Base-by-base conservation (phyloP, 2,113 vertebrate species). In the Thunnus thynnus region DNA sequence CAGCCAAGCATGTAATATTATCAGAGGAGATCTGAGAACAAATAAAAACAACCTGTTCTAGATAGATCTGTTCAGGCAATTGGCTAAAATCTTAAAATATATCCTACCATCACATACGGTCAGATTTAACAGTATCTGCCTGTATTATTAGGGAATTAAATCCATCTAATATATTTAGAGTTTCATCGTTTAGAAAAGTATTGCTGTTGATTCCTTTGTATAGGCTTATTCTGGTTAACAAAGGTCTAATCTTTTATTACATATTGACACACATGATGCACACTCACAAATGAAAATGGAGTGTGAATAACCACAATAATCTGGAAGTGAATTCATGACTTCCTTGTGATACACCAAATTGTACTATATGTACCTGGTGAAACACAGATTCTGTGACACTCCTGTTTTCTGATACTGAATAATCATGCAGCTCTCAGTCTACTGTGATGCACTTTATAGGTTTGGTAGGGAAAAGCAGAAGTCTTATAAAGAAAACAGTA, bases 1-100 rank as follows among this genome's bases (percentile, higher is more conserved):
- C 75, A 76, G 65, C 73, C 64, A 81, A 76, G 52, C 58, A 67
- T 74, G 70, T 57, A 58, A 81, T 65, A 68, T 77, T 76, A 82
- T 85, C 46, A 72, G 63, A 58, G 74, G 50, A 86, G 67, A 70
- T 30, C 63, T 69, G 67, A 72, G 44, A 78, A 71, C 69, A 83
- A 84, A 84, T 51, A 78, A 46, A 78, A 71, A 68, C 48, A 71
- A 71, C 60, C 41, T 52, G 55, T 55, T 71, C 51, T 62, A 58
- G 7, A 32, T 13, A 18, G 12, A 63, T n/a, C 17, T 55, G 25
- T 50, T 12, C 27, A 14, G 20, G 27, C 51, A 13, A 46, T 32
- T 64, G 20, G 22, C 60, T 58, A 4, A 74, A 65, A 41, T 25
- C 22, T 16, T 74, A 22, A 44, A 65, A 27, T 17, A 54, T 6